A percentile compares a stretch with the other conserved stretches of the same genome.
Conservation (phyloP, 2,888 invertebrate genomes). For the Melanotus villosus region DNA sequence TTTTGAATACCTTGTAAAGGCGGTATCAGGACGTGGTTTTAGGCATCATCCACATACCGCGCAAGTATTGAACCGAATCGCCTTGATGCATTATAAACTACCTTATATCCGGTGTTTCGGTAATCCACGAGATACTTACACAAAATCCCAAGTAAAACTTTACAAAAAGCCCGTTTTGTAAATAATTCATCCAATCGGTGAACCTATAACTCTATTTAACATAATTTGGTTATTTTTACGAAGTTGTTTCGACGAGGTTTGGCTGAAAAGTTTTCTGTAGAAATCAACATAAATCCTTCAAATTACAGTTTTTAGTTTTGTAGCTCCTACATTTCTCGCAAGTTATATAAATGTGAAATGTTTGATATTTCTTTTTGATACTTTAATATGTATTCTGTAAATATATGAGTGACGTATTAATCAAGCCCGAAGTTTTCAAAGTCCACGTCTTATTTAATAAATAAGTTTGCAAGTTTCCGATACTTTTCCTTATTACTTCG, state of each 20-base stretch:
- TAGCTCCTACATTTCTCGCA: not conserved
- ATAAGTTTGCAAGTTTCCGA: too few relatives aligned
- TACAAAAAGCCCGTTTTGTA: not conserved
- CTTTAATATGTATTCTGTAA: too few relatives aligned
- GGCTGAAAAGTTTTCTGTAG: not conserved
- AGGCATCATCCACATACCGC: constrained; percentile 7
- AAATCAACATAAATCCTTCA: constrained; percentile 2
- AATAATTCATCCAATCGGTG: constrained; percentile 5
- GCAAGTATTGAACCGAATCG: constrained; percentile 7
- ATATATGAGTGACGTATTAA: too few relatives aligned
- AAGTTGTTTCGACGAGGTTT: constrained; percentile 9
- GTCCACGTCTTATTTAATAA: too few relatives aligned
- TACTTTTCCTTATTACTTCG: too few relatives aligned
- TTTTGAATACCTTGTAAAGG: not conserved
- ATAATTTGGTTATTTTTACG: constrained; percentile 15
- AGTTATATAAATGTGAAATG: not conserved
- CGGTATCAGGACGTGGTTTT: not conserved
- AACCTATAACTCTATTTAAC: constrained; percentile 3
- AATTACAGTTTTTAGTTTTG: constrained; percentile 6
- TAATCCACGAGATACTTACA: not conserved
- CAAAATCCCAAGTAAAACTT: not conserved
- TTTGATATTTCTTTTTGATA: constrained; percentile 6
- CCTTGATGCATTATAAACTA: not conserved
- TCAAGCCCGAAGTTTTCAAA: too few relatives aligned
- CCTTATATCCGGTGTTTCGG: not conserved